Evolutionary conservation across 2,888 invertebrate species (phyloP), one percentile per base, ranked within the genome.

Genomic region (Acrobasis consociella): DNA sequence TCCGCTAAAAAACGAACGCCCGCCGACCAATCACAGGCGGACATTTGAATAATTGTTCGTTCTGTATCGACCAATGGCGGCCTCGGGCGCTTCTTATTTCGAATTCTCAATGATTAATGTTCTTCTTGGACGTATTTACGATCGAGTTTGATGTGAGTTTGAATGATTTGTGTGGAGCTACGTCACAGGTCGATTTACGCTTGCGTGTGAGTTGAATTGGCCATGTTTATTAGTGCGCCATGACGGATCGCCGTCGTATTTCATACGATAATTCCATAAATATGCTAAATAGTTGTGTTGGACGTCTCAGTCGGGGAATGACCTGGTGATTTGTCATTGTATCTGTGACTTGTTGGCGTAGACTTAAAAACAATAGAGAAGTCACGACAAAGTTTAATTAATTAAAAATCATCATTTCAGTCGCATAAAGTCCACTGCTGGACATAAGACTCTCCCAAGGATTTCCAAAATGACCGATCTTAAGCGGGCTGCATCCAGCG

Each of bases 21-120:
- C 73, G 68, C 70, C 74, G 78, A 73, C 91, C 91, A 92, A 91
- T 91, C 80, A 75, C 73, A 71, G 78, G 72, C 74, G 82, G 74
- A 77, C 80, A 83, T 91, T 91, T 89, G 88, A 91, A 92, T 92
- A 92, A 91, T 91, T 90, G 90, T 90, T 87, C 89, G 85, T 82
- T 84, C 81, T 73, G 79, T 73, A 73, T 75, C 80, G 80, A 76
- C 91, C 91, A 92, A 92, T 92, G 72, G 87, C 78, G 81, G 75
- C 83, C 82, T 77, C 77, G 80, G 82, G 85, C 83, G 78, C 76
- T 81, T 86, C 83, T 86, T 84, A 85, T 83, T 83, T 85, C 81
- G 78, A 77, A 82, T 82, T 80, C 80, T 77, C 78, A 83, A 87
- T 91, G 90, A 92, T 91, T 87, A 88, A 90, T 90, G 87, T 78